phyloP scores from a whole-genome alignment of 2,797 vertebrate species.

The Epinephelus awoara region DNA sequence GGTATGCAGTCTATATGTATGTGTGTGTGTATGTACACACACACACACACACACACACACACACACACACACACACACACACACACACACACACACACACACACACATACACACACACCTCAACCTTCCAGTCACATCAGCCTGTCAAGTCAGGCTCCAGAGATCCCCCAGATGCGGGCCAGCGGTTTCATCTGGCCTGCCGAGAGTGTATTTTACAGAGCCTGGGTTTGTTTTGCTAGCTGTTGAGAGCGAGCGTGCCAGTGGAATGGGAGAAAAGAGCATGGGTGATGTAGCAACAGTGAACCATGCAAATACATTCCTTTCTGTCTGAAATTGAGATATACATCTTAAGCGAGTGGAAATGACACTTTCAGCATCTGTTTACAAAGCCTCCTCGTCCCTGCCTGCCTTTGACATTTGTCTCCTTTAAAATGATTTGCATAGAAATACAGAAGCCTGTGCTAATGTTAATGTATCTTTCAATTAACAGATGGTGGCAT shows the following conservation, averaged over 20 bases:
- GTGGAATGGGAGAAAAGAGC: constrained; percentile 53
- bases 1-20: constrained; percentile 21
- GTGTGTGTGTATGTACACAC: no score
- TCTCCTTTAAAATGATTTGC: constrained; percentile 44
- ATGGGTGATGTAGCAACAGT: constrained; percentile 65
- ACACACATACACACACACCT: constrained; percentile 46
- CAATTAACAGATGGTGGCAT: constrained; percentile 69
- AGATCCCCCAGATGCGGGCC: constrained; percentile 67
- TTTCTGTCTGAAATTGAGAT: constrained; percentile 70
- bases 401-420: constrained; percentile 40
- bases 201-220: constrained; percentile 68
- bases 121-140: constrained; percentile 59
- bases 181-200: constrained; percentile 68
- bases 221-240: constrained; percentile 64
- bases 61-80: constrained; percentile 47
- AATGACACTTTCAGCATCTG: constrained; percentile 54
- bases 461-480: constrained; percentile 27
- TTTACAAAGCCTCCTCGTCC: constrained; percentile 40
- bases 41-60: constrained; percentile 32
- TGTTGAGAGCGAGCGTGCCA: constrained; percentile 42
- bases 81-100: constrained; percentile 5
- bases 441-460: constrained; percentile 36
- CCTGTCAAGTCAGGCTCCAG: constrained; percentile 72
- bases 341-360: constrained; percentile 54
- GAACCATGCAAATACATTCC: constrained; percentile 68